Evolutionary conservation across 2,113 vertebrate genomes (phyloP), one percentile per base, ranked within the genome.

Genomic region (Lates calcarifer): DNA sequence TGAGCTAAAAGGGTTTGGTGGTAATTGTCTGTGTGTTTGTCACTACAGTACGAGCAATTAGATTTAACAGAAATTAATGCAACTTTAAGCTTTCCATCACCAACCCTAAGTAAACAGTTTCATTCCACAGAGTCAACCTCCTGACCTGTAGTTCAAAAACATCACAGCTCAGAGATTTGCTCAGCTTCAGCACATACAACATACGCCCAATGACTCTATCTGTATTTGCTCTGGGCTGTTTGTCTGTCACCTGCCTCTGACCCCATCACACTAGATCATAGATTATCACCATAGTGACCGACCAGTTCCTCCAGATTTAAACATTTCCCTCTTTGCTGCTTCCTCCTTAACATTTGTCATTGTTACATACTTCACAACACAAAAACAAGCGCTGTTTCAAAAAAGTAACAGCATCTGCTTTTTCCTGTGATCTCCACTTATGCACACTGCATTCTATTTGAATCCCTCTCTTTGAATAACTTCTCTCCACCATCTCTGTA

Each of bases 211-310:
- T 1, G 57, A 88, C 74, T 79, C 65, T 8, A 69, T 86, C 69
- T 83, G 28, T 33, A 4, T 82, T 87, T 85, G 65, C 84, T 67
- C 51, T 17, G 31, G 82, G 82, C 86, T 70, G 79, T 89, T 85
- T 82, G 65, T 76, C 43, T 63, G 62, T 80, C 79, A 86, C 91
- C 87, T 83, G 83, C 60, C 20, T 85, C 70, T 89, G 85, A 90
- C 82, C 83, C 67, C 74, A 81, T 82, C 73, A 79, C 28, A 67
- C 60, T 9, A 26, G n/a, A 87, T 84, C 79, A 74, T 41, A 81
- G 74, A 78, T 79, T 72, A 85, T 82, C 66, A 74, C 69, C 82
- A 82, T 57, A 60, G 81, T 29, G 35, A 85, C 62, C 28, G 45
- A 84, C 55, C 33, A 15, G 35, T 51, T 62, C 60, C 45, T 39